Evolutionary conservation across 2,113 vertebrate genomes (phyloP), one percentile per base, ranked within the genome.

Genomic region (Rhinopomastus cyanomelas): DNA sequence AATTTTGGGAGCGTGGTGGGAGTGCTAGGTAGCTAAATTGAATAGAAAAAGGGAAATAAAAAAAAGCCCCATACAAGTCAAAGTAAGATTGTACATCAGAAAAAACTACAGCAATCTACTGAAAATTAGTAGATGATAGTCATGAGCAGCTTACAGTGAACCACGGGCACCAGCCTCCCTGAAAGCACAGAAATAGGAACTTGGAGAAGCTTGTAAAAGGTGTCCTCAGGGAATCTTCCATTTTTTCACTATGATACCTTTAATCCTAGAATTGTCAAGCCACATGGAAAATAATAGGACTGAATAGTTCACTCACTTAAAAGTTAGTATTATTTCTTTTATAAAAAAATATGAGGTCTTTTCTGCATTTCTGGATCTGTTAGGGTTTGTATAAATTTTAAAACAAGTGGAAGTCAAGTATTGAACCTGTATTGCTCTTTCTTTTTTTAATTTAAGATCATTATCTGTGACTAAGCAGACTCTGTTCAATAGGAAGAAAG

Each of bases 231-330:
- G 92, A 97, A 96, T 96, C 95, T 96, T 95, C 83, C 75, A 84
- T 69, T 94, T 96, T 95, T 89, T 94, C 94, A 81, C 94, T 89
- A 83, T 96, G 94, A 96, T 97, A 82, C 92, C 95, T 97, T 97
- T 96, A 97, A 97, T 97, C 96, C 96, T 93, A 82, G 94, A 97
- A 96, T 93, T 97, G 94, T 97, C 95, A 97, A 87, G 89, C 94
- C 93, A 92, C 95, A 81, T 97, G 93, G 90, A 97, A 97, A 97
- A 96, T 97, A 95, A 96, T 95, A 96, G 95, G 95, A 90, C 93
- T 96, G 88, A 44, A 48, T 83, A 81, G 74, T 93, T 96, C 83
- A 91, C 73, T 91, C 74, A 92, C 86, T 96, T 93, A 91, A 96
- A 93, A 95, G 81, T 96, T 96, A 94, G 87, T 94, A 83, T 85